Base-by-base conservation (phyloP, 2,888 invertebrate genomes). In the Ischnus inquisitorius region DNA sequence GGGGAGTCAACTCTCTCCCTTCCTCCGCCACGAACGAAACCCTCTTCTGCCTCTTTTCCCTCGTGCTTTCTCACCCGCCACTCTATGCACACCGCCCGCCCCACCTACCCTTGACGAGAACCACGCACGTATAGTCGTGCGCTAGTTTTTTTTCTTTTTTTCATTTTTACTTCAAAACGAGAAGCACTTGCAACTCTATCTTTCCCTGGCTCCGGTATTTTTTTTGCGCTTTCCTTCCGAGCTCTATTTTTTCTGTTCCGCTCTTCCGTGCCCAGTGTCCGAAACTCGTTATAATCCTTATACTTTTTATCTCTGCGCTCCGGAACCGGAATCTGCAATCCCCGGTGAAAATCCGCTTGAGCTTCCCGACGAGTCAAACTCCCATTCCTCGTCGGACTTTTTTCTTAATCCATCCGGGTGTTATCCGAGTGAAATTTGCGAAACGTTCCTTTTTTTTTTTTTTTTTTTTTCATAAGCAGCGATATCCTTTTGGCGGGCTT, bases 1-100 rank as follows among this genome's bases (percentile, higher is more conserved):
- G 85, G 84, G 83, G 87, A 89, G 89, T 88, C 89, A 89, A 87
- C 87, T 78, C 86, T 78, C 86, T 85, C 84, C 64, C 79, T 41
- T 83, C 83, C 74, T 64, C 51, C 39, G 71, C 12, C 64, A 41
- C 43, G 51, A 79, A 82, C 76, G 25, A 41, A 76, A 34, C 41
- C 74, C 79, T 81, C 60, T 79, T 65, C 54, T 78, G 76, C 74
- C 67, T 76, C 60, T 19, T 81, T 62, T 71, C 60, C 22, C 74
- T 67, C 60, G 43, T 77, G 51, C 78, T 51, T 75, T 48, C 67
- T 83, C 75, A 57, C 71, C 71, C 71, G 64, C 39, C 41, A 10
- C 71, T 46, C 48, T 12, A 25, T 68, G 60, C 39, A 75, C 28
- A 68, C 60, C 57, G 25, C n/a, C 57, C 57, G n/a, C 25, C 28